phyloP scores from a whole-genome alignment of 1,140 invertebrate species.

The Lethrus apterus region DNA sequence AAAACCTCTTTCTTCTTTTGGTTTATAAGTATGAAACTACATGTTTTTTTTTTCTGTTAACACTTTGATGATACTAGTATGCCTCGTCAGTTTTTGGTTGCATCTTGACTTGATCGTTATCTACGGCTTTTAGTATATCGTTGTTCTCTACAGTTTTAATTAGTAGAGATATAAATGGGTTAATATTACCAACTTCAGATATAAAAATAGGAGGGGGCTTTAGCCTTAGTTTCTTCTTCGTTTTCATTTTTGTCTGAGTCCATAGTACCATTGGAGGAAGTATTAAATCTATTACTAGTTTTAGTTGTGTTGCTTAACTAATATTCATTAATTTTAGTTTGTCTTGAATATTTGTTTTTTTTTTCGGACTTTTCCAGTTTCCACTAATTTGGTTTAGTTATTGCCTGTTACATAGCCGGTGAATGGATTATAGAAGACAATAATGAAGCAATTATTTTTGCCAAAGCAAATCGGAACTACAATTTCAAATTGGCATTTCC shows the following conservation, averaged over 20 bases:
- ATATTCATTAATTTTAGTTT: background rate
- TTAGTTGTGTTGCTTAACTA: background rate
- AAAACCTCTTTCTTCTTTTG: background rate
- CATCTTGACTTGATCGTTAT: conserved; percentile 2
- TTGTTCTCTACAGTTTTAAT: too few species aligned
- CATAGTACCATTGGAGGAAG: background rate
- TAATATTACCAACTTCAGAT: background rate
- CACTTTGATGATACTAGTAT: background rate
- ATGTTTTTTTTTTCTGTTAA: conserved; percentile 3
- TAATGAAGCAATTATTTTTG: too few species aligned
- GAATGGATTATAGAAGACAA: too few species aligned
- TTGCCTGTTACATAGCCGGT: too few species aligned
- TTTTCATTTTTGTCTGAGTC: background rate
- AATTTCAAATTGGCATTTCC: too few species aligned
- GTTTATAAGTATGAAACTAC: conserved; percentile 3
- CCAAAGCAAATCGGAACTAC: too few species aligned
- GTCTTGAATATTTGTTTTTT: background rate
- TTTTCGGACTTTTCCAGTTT: background rate
- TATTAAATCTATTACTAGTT: background rate
- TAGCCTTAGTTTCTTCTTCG: background rate
- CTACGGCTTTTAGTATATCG: too few species aligned
- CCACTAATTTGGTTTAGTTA: background rate
- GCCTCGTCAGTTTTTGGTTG: background rate
- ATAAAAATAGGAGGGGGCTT: conserved; percentile 5
- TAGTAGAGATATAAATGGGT: background rate